A percentile compares a stretch with the other conserved stretches of the same genome.
phyloP scores from a whole-genome alignment of 2,888 invertebrate species.

The Epicampocera succincta region DNA sequence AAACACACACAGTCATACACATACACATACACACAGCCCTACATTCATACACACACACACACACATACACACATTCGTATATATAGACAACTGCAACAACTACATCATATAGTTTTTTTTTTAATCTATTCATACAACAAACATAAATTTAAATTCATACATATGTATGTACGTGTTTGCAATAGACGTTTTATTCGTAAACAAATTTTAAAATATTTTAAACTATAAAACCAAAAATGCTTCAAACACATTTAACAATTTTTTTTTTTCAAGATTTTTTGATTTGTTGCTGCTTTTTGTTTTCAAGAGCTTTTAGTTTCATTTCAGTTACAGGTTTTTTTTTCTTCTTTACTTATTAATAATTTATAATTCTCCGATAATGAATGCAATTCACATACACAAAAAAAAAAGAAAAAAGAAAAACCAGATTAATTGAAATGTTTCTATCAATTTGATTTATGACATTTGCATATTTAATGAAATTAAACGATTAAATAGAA shows the following conservation, averaged over 20 bases:
- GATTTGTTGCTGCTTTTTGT: constrained; percentile 25
- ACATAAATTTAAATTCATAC: constrained; percentile 16
- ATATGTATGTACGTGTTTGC: neutral
- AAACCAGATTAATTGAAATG: constrained; percentile 38
- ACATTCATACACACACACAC: no score
- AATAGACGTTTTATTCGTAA: constrained; percentile 37
- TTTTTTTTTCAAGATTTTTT: constrained; percentile 33
- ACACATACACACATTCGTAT: constrained; percentile 53
- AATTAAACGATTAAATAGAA: neutral
- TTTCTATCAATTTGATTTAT: constrained; percentile 43
- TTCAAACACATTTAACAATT: neutral
- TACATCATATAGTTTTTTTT: no score
- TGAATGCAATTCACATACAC: constrained; percentile 9
- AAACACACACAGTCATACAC: constrained; percentile 61
- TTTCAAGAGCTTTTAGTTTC: neutral
- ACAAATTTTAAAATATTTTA: constrained; percentile 34
- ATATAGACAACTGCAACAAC: constrained; percentile 24
- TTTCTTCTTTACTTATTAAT: constrained; percentile 36
- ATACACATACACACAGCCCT: constrained; percentile 37
- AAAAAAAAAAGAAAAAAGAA: neutral
- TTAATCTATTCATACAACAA: constrained; percentile 15
- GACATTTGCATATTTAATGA: constrained; percentile 22
- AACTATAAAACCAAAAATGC: constrained; percentile 31
- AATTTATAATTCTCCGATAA: constrained; percentile 46
- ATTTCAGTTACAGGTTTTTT: constrained; percentile 43